phyloP scores from a whole-genome alignment of 1,140 invertebrate species.

The Mya arenaria region DNA sequence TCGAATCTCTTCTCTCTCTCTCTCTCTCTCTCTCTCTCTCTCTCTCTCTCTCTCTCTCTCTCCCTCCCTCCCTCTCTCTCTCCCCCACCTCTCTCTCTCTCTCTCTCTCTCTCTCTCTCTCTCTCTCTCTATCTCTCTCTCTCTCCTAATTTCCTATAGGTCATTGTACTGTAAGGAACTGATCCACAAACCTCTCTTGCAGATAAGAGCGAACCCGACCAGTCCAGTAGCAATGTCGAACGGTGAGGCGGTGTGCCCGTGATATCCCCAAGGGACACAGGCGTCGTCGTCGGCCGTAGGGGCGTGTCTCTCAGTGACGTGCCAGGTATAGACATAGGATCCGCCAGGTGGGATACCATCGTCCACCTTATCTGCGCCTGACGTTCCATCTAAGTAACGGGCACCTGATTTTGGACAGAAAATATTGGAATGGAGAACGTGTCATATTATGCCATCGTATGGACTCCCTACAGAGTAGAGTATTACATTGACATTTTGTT shows the following conservation, averaged over 20 bases:
- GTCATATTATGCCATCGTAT: no score
- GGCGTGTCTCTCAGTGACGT: constrained; percentile 53
- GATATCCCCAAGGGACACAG: constrained; percentile 68
- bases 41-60: no score
- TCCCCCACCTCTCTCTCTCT: no score
- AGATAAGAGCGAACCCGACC: constrained; percentile 66
- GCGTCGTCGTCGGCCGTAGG: constrained; percentile 61
- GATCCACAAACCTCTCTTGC: constrained; percentile 49
- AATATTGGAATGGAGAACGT: neutral
- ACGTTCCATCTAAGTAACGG: constrained; percentile 32
- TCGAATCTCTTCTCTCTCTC: no score
- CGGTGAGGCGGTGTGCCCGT: constrained; percentile 62
- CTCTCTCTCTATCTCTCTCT: no score
- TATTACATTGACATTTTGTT: no score
- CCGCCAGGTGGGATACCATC: constrained; percentile 28
- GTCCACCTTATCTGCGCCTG: constrained; percentile 27
- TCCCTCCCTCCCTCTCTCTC: no score
- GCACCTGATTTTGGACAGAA: constrained; percentile 19
- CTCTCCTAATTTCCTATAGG: no score
- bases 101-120: no score
- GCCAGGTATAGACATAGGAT: constrained; percentile 59
- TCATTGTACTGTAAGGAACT: neutral
- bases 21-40: no score
- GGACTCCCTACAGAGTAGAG: no score
- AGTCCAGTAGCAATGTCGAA: constrained; percentile 67